These are phyloP conservation scores for Liposcelis brunnea DNA, from an alignment of 2,888 invertebrate genomes.

Conservation along the genomic window DNA sequence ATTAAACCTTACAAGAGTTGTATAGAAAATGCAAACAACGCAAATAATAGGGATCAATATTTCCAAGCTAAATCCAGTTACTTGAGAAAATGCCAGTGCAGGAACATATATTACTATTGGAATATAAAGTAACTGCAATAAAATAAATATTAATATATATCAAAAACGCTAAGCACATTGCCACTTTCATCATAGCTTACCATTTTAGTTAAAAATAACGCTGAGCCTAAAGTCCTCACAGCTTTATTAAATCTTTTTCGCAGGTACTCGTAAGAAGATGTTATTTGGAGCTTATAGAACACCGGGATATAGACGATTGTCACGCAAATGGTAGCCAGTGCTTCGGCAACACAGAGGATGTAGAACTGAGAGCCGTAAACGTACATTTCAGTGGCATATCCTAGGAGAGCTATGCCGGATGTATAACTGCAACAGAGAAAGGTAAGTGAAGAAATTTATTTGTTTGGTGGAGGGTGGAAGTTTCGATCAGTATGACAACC, in stretches of 20 bases:
- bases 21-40: slow-evolving; percentile 83
- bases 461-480: no score
- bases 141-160: slow-evolving; percentile 1
- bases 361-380: slow-evolving; percentile 56
- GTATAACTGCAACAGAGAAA: slow-evolving; percentile 38
- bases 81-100: slow-evolving; percentile 70
- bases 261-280: slow-evolving; percentile 59
- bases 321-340: slow-evolving; percentile 47
- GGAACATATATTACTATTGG: slow-evolving; percentile 80
- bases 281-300: slow-evolving; percentile 54
- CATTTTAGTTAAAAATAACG: slow-evolving; percentile 55
- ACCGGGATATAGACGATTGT: slow-evolving; percentile 50
- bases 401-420: slow-evolving; percentile 54
- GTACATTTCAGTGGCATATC: slow-evolving; percentile 59
- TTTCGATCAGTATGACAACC: no score
- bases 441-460: no score
- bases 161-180: no score
- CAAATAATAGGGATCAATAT: slow-evolving; percentile 63
- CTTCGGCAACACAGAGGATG: slow-evolving; percentile 45
- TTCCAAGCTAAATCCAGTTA: slow-evolving; percentile 66
- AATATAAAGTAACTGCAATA: slow-evolving; percentile 42
- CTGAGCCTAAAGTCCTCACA: slow-evolving; percentile 48
- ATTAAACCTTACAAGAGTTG: slow-evolving; percentile 52
- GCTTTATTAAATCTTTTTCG: slow-evolving; percentile 46
- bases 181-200: slow-evolving; percentile 19